Evolutionary conservation across 2,888 invertebrate genomes (phyloP).

Genomic region (Tolmerus cingulatus): DNA sequence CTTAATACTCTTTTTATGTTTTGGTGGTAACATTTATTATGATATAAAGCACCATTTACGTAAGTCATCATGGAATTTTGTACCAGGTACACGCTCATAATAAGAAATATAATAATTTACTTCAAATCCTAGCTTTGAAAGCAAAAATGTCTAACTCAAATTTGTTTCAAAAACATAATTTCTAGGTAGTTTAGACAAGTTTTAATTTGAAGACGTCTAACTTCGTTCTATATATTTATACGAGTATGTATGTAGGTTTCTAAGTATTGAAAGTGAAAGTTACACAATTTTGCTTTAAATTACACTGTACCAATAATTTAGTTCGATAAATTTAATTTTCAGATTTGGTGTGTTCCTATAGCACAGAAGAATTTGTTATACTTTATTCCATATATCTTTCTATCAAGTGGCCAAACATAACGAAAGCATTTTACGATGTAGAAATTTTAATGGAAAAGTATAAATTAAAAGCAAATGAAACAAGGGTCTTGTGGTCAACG

Average conservation of each 20-base stretch:
- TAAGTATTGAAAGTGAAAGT: too few species aligned
- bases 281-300: too few species aligned
- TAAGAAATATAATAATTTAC: too few species aligned
- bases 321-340: not conserved
- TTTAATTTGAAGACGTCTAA: too few species aligned
- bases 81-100: too few species aligned
- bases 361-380: not conserved
- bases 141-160: too few species aligned
- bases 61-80: not conserved
- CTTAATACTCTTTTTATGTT: not conserved
- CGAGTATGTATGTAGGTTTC: too few species aligned
- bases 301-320: too few species aligned
- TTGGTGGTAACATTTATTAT: not conserved
- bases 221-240: too few species aligned
- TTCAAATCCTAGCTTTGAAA: too few species aligned
- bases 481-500: not conserved
- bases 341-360: not conserved
- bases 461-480: not conserved
- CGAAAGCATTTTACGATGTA: not conserved
- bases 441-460: not conserved
- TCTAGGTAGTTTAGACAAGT: too few species aligned
- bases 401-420: not conserved
- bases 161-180: too few species aligned
- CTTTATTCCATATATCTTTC: not conserved
- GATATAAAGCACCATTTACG: not conserved